A percentile compares a stretch with the other conserved stretches of the same genome.
Evolutionary conservation across 2,888 invertebrate genomes (phyloP).

Genomic region (Mantis religiosa): DNA sequence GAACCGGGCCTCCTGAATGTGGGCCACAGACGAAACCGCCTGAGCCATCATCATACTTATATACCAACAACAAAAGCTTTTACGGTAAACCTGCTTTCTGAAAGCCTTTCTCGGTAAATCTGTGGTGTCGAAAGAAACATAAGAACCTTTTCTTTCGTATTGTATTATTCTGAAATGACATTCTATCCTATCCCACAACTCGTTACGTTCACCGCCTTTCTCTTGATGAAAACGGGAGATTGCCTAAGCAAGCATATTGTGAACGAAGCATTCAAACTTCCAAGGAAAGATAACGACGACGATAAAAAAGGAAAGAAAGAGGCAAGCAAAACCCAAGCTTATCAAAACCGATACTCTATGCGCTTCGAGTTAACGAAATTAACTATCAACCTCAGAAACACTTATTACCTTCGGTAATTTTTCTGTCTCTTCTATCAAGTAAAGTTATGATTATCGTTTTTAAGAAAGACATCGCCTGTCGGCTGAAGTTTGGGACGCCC

Average conservation of each 20-base stretch:
- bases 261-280: slow-evolving; percentile 1
- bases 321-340: background rate
- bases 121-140: background rate
- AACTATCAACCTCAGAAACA: background rate
- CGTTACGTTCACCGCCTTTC: background rate
- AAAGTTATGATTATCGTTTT: background rate
- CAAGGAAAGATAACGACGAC: background rate
- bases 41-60: too few relatives aligned
- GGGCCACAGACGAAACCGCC: too few relatives aligned
- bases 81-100: too few relatives aligned
- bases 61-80: too few relatives aligned
- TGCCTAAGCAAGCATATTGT: background rate
- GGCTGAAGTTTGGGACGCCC: too few relatives aligned
- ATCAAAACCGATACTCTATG: slow-evolving; percentile 1
- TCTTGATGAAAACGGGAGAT: background rate
- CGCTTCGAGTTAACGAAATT: background rate
- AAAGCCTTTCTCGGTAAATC: background rate
- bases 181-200: background rate
- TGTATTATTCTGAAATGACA: background rate
- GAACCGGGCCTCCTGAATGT: too few relatives aligned
- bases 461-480: background rate
- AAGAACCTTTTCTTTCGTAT: background rate
- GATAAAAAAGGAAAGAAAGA: background rate
- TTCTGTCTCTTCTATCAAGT: too few relatives aligned
- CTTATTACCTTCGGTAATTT: too few relatives aligned